Base-by-base conservation (phyloP, 2,888 invertebrate species). In the Gymnoscelis rufifasciata region DNA sequence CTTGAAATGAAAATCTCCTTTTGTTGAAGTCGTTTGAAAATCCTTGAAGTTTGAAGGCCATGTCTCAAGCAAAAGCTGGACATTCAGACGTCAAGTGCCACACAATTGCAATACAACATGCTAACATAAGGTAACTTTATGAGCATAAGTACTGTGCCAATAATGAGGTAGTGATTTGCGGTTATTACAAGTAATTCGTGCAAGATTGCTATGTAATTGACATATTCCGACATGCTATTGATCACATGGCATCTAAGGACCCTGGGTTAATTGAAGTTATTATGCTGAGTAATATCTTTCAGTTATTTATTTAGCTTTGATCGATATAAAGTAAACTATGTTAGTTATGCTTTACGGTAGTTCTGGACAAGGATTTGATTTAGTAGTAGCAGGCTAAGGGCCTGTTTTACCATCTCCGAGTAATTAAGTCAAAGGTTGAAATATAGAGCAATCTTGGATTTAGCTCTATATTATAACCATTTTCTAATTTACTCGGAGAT, bases 181-280 rank as follows among this genome's bases (percentile, higher is more conserved):
- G 43, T 51, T 47, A 59, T 57, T 57, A 56, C 51, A 33, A 31
- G 15, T 47, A 49, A 55, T 54, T 59, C 55, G 52, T 54, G 40
- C 41, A 30, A 46, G 47, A 57, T 56, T 50, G 50, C 49, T 48
- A 11, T 51, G 45, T 57, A 57, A 59, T 59, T 53, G 59, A 52
- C 57, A 56, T 59, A 53, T 51, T 53, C 55, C 53, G 45, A 53
- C 51, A 49, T 43, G 45, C 50, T 43, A 47, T 52, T 47, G 49
- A 50, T 49, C 47, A 54, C 44, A 42, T 36, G 37, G 44, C 28
- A 45, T 45, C 38, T 38, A 24, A 41, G 44, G 15, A 41, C 31
- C 30, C 31, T 36, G 30, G 11, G 41, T 23, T 40, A 31, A 44
- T 43, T 48, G 27, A 15, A 11, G 10, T 40, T 15, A 6, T 30